Percentiles rank a stretch among this genome's conserved stretches.
phyloP scores from a whole-genome alignment of 2,888 invertebrate species.

The Cosmia trapezina region DNA sequence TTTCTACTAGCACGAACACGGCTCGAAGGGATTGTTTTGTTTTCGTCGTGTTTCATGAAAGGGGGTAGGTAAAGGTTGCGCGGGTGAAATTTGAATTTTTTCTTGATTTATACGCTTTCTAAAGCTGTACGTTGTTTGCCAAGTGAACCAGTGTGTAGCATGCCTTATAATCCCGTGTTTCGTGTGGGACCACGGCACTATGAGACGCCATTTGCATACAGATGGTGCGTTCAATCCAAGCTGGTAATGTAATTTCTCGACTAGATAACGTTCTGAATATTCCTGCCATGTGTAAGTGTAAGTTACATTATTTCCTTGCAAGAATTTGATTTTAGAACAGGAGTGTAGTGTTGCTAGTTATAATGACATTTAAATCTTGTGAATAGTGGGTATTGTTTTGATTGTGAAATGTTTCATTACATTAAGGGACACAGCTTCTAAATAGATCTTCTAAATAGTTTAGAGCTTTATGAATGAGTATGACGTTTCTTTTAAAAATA shows the following conservation, averaged over 20 bases:
- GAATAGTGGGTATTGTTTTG: not conserved
- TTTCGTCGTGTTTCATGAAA: no score
- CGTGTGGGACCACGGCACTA: slow-evolving; percentile 29
- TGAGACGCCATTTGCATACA: slow-evolving; percentile 58
- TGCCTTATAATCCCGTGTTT: slow-evolving; percentile 37
- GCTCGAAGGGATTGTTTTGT: no score
- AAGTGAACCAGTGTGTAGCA: not conserved
- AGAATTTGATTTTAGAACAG: slow-evolving; percentile 20
- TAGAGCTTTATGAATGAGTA: no score
- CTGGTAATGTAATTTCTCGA: slow-evolving; percentile 50
- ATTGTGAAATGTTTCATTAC: not conserved
- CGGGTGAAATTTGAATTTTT: no score
- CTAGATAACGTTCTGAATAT: slow-evolving; percentile 43
- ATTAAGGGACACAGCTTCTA: not conserved
- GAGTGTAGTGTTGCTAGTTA: slow-evolving; percentile 5
- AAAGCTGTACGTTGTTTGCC: no score
- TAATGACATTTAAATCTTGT: slow-evolving; percentile 7
- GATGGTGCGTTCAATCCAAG: slow-evolving; percentile 53
- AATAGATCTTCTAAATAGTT: not conserved
- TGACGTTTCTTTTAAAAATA: no score
- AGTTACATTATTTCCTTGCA: slow-evolving; percentile 32
- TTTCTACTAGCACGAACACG: no score
- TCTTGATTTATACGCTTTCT: no score
- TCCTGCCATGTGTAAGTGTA: slow-evolving; percentile 40
- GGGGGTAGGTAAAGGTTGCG: no score